Evolutionary conservation across 1,140 invertebrate genomes (phyloP).

Genomic region (Diachasmimorpha longicaudata): DNA sequence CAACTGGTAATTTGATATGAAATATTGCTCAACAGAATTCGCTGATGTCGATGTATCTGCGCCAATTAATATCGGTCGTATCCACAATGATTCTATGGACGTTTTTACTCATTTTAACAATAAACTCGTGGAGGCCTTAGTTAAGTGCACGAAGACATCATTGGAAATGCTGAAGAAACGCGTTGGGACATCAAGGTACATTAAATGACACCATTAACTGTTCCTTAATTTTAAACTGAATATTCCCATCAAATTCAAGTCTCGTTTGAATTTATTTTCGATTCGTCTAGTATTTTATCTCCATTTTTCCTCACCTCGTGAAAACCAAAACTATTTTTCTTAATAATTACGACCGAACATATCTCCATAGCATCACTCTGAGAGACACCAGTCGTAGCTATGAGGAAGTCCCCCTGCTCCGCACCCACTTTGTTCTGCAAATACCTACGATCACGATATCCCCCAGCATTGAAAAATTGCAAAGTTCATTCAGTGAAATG

Average conservation of each 20-base stretch:
- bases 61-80: slow-evolving; percentile 65
- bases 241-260: too few species aligned
- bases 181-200: slow-evolving; percentile 65
- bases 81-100: slow-evolving; percentile 77
- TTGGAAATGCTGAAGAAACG: slow-evolving; percentile 71
- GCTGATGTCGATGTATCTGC: slow-evolving; percentile 66
- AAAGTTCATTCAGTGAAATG: slow-evolving; percentile 72
- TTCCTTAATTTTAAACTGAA: too few species aligned
- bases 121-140: slow-evolving; percentile 72
- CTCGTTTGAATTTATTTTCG: too few species aligned
- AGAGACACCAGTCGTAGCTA: slow-evolving; percentile 54
- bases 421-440: slow-evolving; percentile 67
- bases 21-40: slow-evolving; percentile 58
- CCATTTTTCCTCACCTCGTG: not conserved
- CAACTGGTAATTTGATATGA: too few species aligned
- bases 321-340: too few species aligned
- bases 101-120: slow-evolving; percentile 76
- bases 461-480: slow-evolving; percentile 75
- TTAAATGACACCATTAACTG: too few species aligned
- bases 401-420: slow-evolving; percentile 64
- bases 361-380: slow-evolving; percentile 50
- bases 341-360: not conserved
- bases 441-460: slow-evolving; percentile 68
- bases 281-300: not conserved
- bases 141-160: slow-evolving; percentile 72